A percentile compares a stretch with the other conserved stretches of the same genome.
These are phyloP conservation scores for Micronycteris hirsuta DNA, from an alignment of 2,113 vertebrate genomes.

Conservation along the genomic window DNA sequence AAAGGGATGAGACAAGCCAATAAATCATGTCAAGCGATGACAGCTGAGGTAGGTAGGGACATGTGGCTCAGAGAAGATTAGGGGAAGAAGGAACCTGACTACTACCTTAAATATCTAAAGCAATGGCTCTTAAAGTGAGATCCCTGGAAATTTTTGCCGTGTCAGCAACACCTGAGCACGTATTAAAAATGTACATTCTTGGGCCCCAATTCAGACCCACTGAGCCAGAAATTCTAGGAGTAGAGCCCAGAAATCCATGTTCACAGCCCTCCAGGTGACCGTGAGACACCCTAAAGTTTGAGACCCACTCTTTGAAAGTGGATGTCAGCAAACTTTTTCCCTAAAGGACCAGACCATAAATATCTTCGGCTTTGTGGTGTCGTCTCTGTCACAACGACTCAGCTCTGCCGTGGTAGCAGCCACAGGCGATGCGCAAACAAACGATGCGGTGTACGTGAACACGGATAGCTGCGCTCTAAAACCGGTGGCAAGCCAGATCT, in stretches of 20 bases:
- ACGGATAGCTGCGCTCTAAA: background rate
- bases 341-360: background rate
- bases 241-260: background rate
- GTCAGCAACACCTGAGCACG: background rate
- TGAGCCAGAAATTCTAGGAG: background rate
- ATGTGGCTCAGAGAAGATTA: background rate
- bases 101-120: background rate
- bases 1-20: background rate
- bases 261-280: background rate
- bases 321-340: background rate
- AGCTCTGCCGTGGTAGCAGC: background rate
- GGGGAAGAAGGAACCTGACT: background rate
- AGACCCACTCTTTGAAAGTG: constrained; percentile 3
- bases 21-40: background rate
- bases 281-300: background rate
- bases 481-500: background rate
- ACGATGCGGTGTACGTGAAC: background rate
- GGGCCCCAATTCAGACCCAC: background rate
- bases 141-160: background rate
- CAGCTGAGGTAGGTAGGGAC: background rate
- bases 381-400: background rate
- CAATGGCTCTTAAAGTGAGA: background rate
- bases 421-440: background rate
- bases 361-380: background rate
- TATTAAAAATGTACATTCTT: constrained; percentile 5